Base-by-base conservation (phyloP, 1,140 invertebrate species). In the Drosophila ogumai region DNA sequence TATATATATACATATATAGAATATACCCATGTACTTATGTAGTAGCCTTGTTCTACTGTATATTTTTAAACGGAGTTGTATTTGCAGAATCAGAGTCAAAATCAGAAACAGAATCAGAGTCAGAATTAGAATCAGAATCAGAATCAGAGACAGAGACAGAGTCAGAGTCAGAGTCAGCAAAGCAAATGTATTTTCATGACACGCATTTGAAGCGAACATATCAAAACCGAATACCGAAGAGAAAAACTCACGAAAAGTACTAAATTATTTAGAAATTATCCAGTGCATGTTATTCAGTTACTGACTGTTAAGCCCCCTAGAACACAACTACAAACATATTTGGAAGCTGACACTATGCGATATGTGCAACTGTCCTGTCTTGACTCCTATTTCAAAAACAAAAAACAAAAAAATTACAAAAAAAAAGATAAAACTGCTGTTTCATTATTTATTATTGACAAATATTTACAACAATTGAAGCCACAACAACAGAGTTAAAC, bases 171-270 rank as follows among this genome's bases (percentile, higher is more conserved):
- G n/a, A n/a, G n/a, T n/a, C n/a, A n/a, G 71, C 55, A 81, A 85
- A 85, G 77, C 81, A 84, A 84, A 84, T 86, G 81, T 87, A 86
- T 86, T 86, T 86, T 86, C 78, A 85, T 85, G 84, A 80, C 63
- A 87, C 82, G 82, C 82, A 87, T 80, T 88, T 77, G 79, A 87
- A 82, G 84, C 79, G 80, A 87, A 88, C 84, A 88, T 80, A 87
- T 87, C 84, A 87, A 88, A 86, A 71, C 68, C 66, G 52, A 71
- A 57, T 71, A 71, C 64, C 65, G 41, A 61, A 54, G 41, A 54
- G 31, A 17, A 66, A 34, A 49, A 49, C 19, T 38, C 36, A 36
- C 17, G 34, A 46, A 49, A 38, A 66, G 41, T 67, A 55, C 66
- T 65, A 67, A 69, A 67, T 69, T 69, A 46, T 69, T 50, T 69